A percentile compares a stretch with the other conserved stretches of the same genome.
Evolutionary conservation across 1,140 invertebrate genomes (phyloP).

Genomic region (Drosophila subpulchrella): DNA sequence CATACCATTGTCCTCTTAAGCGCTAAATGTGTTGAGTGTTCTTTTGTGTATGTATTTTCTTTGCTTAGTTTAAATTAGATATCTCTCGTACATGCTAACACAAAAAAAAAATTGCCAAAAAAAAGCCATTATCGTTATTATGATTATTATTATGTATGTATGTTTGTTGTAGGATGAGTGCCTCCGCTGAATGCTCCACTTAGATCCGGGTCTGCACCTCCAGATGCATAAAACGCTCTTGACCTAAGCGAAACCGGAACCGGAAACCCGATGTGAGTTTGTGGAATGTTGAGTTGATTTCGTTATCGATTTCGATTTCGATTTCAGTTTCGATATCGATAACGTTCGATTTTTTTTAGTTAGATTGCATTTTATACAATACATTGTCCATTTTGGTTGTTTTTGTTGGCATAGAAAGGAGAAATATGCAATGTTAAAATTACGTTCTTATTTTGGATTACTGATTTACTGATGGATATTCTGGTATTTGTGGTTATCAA

Average conservation of each 20-base stretch:
- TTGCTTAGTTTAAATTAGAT: conserved; percentile 39
- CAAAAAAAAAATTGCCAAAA: conserved; percentile 23
- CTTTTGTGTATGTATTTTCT: conserved; percentile 20
- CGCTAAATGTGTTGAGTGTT: conserved; percentile 27
- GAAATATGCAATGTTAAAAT: conserved; percentile 50
- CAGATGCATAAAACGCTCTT: conserved; percentile 80
- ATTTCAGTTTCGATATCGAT: conserved; percentile 2
- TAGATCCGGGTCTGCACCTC: conserved; percentile 73
- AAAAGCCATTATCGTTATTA: conserved; percentile 21
- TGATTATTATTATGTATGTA: not conserved
- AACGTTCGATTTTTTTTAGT: not conserved
- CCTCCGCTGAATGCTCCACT: conserved; percentile 15
- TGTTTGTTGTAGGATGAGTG: conserved; percentile 25
- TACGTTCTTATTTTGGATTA: conserved; percentile 23
- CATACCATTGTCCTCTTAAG: conserved; percentile 5
- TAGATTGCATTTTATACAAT: conserved; percentile 36
- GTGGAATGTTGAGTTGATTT: conserved; percentile 14
- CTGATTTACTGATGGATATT: conserved; percentile 10
- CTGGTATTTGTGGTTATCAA: not conserved
- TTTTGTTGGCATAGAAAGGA: conserved; percentile 56
- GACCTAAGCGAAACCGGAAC: conserved; percentile 45
- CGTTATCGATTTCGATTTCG: not conserved
- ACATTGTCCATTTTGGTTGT: conserved; percentile 17
- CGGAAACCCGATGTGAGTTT: conserved; percentile 8
- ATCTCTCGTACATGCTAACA: conserved; percentile 28